A percentile compares a stretch with the other conserved stretches of the same genome.
phyloP scores from a whole-genome alignment of 2,888 invertebrate species.

The Agonum fuliginosum region DNA sequence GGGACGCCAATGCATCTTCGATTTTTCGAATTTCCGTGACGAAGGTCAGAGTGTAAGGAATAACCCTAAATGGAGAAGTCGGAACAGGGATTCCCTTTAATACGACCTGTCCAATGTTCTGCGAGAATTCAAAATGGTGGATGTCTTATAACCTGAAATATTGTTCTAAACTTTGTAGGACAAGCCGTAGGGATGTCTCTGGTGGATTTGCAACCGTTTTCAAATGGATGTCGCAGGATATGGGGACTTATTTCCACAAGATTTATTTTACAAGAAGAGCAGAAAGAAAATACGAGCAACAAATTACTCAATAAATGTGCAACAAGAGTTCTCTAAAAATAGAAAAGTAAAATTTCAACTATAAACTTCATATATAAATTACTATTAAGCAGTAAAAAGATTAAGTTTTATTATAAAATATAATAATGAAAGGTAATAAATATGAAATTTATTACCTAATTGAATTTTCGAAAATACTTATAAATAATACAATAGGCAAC shows the following conservation, averaged over 20 bases:
- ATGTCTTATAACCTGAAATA: slow-evolving; percentile 16
- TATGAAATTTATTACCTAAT: too few species aligned
- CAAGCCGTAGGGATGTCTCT: background rate
- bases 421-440: too few species aligned
- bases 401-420: too few species aligned
- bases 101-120: background rate
- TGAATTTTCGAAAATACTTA: too few species aligned
- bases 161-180: slow-evolving; percentile 3
- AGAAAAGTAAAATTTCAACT: too few species aligned
- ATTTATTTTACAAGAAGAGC: background rate
- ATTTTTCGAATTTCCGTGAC: slow-evolving; percentile 48
- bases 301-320: background rate
- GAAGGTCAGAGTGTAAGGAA: slow-evolving; percentile 11
- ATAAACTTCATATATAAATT: too few species aligned
- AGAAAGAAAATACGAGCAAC: background rate
- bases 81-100: slow-evolving; percentile 1
- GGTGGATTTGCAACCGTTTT: background rate
- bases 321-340: too few species aligned
- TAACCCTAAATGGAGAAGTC: background rate
- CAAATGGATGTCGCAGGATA: too few species aligned
- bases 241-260: background rate
- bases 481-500: too few species aligned
- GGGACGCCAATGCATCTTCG: too few species aligned
- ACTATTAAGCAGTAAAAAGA: too few species aligned
- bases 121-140: slow-evolving; percentile 14